These are phyloP conservation scores for Paedocypris sp. DNA, from an alignment of 2,113 vertebrate species.

Conservation along the genomic window DNA sequence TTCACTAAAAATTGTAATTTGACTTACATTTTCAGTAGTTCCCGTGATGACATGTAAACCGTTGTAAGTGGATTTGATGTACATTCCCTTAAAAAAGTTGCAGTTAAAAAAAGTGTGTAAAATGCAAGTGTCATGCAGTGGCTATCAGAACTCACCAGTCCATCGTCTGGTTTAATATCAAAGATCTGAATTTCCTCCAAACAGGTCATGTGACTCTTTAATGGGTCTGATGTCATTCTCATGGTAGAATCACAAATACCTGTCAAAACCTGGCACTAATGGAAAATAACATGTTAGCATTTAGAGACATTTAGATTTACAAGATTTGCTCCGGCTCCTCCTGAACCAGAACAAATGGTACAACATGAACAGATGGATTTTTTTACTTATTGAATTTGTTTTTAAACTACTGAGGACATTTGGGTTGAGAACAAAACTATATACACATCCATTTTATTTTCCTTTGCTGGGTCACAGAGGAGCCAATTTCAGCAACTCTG, in stretches of 20 bases:
- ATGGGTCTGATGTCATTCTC: conserved; percentile 66
- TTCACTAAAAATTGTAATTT: too few species aligned
- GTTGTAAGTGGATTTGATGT: conserved; percentile 96
- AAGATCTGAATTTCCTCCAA: conserved; percentile 82
- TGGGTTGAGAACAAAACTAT: too few species aligned
- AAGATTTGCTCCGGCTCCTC: too few species aligned
- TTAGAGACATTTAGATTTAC: too few species aligned
- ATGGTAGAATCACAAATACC: conserved; percentile 81
- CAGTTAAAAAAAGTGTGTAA: neutral
- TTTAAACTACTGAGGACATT: too few species aligned
- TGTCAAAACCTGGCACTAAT: conserved; percentile 78
- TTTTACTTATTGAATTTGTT: too few species aligned
- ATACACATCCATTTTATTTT: too few species aligned
- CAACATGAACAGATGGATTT: too few species aligned
- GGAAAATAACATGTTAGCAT: neutral
- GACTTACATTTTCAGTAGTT: conserved; percentile 91
- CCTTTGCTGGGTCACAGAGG: too few species aligned
- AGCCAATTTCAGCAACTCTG: too few species aligned
- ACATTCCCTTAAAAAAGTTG: conserved; percentile 78
- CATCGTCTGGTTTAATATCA: conserved; percentile 76
- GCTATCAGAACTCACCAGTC: conserved; percentile 69
- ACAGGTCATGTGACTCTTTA: conserved; percentile 68
- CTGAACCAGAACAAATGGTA: too few species aligned
- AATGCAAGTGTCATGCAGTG: neutral
- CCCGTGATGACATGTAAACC: conserved; percentile 92